These are phyloP conservation scores for Unio pictorum DNA, from an alignment of 2,888 invertebrate genomes.

Conservation along the genomic window DNA sequence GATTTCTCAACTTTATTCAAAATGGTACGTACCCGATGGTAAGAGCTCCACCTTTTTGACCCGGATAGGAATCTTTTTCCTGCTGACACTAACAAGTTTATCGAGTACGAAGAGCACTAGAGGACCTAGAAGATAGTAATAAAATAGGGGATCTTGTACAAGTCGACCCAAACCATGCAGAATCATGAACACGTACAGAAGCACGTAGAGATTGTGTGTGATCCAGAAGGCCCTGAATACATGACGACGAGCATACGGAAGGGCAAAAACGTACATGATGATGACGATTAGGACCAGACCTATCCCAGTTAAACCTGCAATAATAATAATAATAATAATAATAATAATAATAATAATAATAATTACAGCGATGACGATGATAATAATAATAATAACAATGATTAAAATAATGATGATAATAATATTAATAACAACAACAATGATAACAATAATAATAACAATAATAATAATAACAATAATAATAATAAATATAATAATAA, in stretches of 20 bases:
- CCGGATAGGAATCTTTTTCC: constrained; percentile 77
- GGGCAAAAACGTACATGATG: constrained; percentile 76
- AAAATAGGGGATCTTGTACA: constrained; percentile 75
- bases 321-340: too few relatives aligned
- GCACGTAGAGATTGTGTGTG: constrained; percentile 76
- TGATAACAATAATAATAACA: too few relatives aligned
- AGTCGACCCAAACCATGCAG: constrained; percentile 77
- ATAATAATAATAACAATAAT: too few relatives aligned
- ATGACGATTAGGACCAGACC: constrained; percentile 66
- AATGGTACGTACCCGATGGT: constrained; percentile 75
- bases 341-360: too few relatives aligned
- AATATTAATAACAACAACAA: too few relatives aligned
- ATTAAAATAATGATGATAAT: too few relatives aligned
- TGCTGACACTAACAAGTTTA: constrained; percentile 74
- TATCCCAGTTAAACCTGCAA: too few relatives aligned
- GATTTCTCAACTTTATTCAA: too few relatives aligned
- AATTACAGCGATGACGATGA: too few relatives aligned
- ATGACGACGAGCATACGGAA: constrained; percentile 74
- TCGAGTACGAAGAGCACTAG: constrained; percentile 76
- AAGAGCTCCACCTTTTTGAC: constrained; percentile 75
- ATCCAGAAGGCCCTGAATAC: constrained; percentile 77
- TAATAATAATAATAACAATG: too few relatives aligned
- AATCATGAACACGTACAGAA: constrained; percentile 76
- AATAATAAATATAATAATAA: too few relatives aligned
- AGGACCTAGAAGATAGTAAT: constrained; percentile 76